Percentiles rank a stretch among this genome's conserved stretches.
Conservation (phyloP, 2,113 vertebrate species). For the Barbus barbus region DNA sequence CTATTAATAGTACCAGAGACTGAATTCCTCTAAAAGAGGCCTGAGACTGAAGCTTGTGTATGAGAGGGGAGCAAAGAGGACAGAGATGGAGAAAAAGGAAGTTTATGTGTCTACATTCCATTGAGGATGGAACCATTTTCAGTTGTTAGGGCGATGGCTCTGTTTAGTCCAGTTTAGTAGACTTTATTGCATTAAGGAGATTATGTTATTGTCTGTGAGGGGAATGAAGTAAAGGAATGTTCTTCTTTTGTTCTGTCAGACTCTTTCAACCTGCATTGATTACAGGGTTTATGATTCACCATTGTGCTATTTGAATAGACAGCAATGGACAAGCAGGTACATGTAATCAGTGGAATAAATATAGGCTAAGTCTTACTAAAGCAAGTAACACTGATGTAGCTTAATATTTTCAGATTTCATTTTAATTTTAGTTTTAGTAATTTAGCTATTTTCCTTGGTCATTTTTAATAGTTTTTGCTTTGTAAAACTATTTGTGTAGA, state of each 20-base stretch:
- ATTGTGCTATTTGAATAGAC: conserved; percentile 2
- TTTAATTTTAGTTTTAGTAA: not conserved
- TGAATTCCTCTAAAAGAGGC: conserved; percentile 6
- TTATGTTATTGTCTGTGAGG: not conserved
- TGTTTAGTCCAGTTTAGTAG: not conserved
- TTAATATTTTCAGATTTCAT: not conserved
- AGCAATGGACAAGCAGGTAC: not conserved
- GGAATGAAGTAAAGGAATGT: not conserved
- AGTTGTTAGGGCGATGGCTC: not conserved
- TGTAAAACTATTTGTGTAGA: not conserved
- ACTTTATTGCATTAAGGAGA: not conserved
- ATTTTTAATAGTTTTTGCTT: not conserved
- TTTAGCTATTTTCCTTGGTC: not conserved
- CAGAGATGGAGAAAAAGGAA: not conserved
- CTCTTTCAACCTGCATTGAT: not conserved
- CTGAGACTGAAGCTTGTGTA: not conserved
- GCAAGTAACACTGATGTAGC: not conserved
- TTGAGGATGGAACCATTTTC: not conserved
- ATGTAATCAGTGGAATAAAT: not conserved
- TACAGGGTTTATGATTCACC: not conserved
- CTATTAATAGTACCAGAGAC: conserved; percentile 33
- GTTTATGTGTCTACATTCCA: conserved; percentile 17
- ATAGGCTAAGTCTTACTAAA: not conserved
- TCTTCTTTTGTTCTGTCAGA: conserved; percentile 14
- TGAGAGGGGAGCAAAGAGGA: not conserved